A percentile compares a stretch with the other conserved stretches of the same genome.
Conservation (phyloP, 2,888 invertebrate species). For the Teleogryllus oceanicus region DNA sequence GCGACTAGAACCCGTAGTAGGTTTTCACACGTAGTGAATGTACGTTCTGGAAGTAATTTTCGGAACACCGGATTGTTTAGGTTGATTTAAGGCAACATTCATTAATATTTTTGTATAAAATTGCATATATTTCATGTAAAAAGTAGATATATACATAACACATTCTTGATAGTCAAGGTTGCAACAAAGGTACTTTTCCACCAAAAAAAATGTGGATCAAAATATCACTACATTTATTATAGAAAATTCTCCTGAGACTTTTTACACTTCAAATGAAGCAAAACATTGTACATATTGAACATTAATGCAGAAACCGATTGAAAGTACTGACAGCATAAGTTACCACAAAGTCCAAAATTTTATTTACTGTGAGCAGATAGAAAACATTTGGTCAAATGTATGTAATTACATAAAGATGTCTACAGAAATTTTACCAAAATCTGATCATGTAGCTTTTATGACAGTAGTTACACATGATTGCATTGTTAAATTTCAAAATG, state of each 20-base stretch:
- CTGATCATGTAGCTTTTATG: too few species aligned
- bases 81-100: too few species aligned
- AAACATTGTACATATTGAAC: not conserved
- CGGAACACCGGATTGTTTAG: not conserved
- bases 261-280: conserved; percentile 3
- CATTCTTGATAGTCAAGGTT: not conserved
- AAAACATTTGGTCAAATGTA: too few species aligned
- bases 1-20: not conserved
- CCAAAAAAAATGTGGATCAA: not conserved
- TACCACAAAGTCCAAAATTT: not conserved
- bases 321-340: not conserved
- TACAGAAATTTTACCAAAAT: too few species aligned
- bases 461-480: too few species aligned
- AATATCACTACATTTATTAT: not conserved
- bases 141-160: conserved; percentile 1
- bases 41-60: not conserved
- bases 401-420: too few species aligned
- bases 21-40: not conserved
- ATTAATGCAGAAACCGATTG: not conserved
- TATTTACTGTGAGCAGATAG: too few species aligned
- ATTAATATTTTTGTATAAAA: not conserved
- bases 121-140: conserved; percentile 4
- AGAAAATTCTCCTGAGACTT: not conserved
- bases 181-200: conserved; percentile 11
- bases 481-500: too few species aligned